These are phyloP conservation scores for Chanos chanos DNA, from an alignment of 2,797 vertebrate species.

Conservation along the genomic window DNA sequence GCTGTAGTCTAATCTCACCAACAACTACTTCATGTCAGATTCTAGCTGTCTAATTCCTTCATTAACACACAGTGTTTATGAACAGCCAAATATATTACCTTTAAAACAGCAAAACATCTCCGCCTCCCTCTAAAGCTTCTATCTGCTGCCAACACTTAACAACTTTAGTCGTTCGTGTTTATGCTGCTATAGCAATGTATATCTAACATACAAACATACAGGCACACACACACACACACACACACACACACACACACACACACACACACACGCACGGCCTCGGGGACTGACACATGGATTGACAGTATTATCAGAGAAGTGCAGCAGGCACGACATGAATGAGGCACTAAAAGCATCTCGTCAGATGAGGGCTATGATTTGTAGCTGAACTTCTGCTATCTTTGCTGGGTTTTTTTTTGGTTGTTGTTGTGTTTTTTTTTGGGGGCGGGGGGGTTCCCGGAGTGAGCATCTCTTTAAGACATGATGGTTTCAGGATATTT, in stretches of 20 bases:
- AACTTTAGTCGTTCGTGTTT: neutral
- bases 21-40: too few relatives aligned
- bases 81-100: too few relatives aligned
- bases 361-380: neutral
- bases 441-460: too few relatives aligned
- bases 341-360: neutral
- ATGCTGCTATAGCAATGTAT: neutral
- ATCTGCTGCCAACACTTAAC: too few relatives aligned
- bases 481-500: neutral
- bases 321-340: neutral
- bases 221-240: neutral
- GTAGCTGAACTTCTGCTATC: too few relatives aligned
- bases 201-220: neutral
- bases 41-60: too few relatives aligned
- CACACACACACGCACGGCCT: neutral
- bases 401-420: too few relatives aligned
- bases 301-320: neutral
- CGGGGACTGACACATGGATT: neutral
- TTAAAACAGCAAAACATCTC: too few relatives aligned
- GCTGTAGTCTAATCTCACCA: too few relatives aligned
- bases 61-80: too few relatives aligned
- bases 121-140: too few relatives aligned
- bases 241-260: neutral
- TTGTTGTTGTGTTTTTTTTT: neutral
- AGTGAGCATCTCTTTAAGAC: neutral